phyloP scores from a whole-genome alignment of 2,888 invertebrate genomes.

The Lymantria monacha region DNA sequence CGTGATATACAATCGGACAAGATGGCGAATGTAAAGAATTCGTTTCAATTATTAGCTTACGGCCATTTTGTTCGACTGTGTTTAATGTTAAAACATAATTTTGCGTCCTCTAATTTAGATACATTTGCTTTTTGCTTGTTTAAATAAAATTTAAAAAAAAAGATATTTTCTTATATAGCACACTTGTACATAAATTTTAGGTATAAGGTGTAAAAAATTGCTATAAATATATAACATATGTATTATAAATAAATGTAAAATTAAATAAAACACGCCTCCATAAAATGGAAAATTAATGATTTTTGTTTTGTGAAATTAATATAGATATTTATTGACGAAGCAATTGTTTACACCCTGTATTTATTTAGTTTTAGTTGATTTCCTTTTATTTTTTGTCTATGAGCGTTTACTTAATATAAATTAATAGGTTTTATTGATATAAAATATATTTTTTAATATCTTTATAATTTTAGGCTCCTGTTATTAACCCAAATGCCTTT shows the following conservation, averaged over 20 bases:
- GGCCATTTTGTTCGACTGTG: slow-evolving; percentile 25
- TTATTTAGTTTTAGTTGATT: slow-evolving; percentile 50
- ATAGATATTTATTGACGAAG: slow-evolving; percentile 35
- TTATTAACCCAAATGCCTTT: neutral
- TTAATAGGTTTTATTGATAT: slow-evolving; percentile 34
- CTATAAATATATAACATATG: slow-evolving; percentile 39
- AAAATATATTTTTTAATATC: slow-evolving; percentile 26
- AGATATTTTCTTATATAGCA: slow-evolving; percentile 65
- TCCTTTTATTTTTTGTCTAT: slow-evolving; percentile 39
- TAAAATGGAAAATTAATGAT: slow-evolving; percentile 48
- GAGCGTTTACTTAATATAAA: slow-evolving; percentile 51
- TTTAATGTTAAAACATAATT: slow-evolving; percentile 38
- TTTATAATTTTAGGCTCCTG: slow-evolving; percentile 33
- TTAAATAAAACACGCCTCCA: slow-evolving; percentile 41
- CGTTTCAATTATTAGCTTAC: slow-evolving; percentile 30
- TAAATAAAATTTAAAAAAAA: slow-evolving; percentile 35
- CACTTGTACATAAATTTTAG: slow-evolving; percentile 65
- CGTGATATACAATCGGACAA: slow-evolving; percentile 35
- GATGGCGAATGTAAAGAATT: slow-evolving; percentile 20
- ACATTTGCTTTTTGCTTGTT: slow-evolving; percentile 46
- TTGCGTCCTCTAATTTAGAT: slow-evolving; percentile 45
- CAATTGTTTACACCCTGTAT: slow-evolving; percentile 69
- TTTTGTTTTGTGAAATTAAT: slow-evolving; percentile 17
- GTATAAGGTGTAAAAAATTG: slow-evolving; percentile 70
- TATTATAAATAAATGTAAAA: slow-evolving; percentile 28